Conservation (phyloP, 2,888 invertebrate genomes). For the Sinohyriopsis cumingii region DNA sequence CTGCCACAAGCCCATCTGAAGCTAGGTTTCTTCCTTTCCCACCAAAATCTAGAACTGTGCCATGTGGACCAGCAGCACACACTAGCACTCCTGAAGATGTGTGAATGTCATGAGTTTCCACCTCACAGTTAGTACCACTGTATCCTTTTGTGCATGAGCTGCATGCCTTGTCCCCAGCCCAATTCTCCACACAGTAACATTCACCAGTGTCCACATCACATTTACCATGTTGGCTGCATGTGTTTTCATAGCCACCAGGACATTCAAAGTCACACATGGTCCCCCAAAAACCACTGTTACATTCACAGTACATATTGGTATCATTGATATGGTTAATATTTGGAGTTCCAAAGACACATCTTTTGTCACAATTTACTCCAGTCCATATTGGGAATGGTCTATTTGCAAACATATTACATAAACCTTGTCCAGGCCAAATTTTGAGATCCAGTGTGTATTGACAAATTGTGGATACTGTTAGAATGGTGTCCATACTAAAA, state of each 20-base stretch:
- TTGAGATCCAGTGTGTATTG: slow-evolving; percentile 7
- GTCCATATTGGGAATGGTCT: slow-evolving; percentile 24
- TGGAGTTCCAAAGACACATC: slow-evolving; percentile 23
- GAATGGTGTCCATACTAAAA: slow-evolving; percentile 15
- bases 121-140: slow-evolving; percentile 36
- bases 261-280: slow-evolving; percentile 34
- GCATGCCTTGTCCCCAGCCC: slow-evolving; percentile 15
- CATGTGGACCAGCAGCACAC: slow-evolving; percentile 11
- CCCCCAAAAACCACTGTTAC: slow-evolving; percentile 37
- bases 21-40: slow-evolving; percentile 5
- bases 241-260: slow-evolving; percentile 19
- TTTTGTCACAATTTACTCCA: slow-evolving; percentile 20
- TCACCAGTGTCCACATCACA: slow-evolving; percentile 35
- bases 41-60: slow-evolving; percentile 11
- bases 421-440: slow-evolving; percentile 23
- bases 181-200: slow-evolving; percentile 29
- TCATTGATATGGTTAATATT: slow-evolving; percentile 7
- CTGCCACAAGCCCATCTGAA: too few relatives aligned
- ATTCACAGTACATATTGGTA: slow-evolving; percentile 16
- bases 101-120: slow-evolving; percentile 8
- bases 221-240: slow-evolving; percentile 40
- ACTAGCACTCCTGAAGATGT: neutral
- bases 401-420: slow-evolving; percentile 34
- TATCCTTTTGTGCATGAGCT: slow-evolving; percentile 25
- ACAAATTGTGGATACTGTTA: slow-evolving; percentile 29